A percentile compares a stretch with the other conserved stretches of the same genome.
Evolutionary conservation across 2,113 vertebrate genomes (phyloP).

Genomic region (Rhinichthys klamathensis): DNA sequence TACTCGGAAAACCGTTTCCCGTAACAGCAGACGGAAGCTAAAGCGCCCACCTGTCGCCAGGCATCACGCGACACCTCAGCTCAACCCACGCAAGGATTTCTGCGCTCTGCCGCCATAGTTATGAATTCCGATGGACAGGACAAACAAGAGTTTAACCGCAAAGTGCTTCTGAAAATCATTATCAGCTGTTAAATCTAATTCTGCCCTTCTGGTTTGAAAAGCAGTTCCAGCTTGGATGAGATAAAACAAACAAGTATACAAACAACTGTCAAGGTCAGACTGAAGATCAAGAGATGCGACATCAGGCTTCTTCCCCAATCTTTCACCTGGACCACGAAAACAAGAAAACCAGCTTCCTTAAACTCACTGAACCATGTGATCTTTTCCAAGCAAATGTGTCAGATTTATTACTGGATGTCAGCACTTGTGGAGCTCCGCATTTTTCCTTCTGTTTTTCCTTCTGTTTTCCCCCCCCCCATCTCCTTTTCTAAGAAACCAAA

Average conservation of each 20-base stretch:
- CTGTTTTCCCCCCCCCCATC: background rate
- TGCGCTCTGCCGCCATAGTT: background rate
- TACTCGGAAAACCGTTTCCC: background rate
- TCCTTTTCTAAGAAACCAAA: slow-evolving; percentile 1
- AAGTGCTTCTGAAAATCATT: background rate
- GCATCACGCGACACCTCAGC: background rate
- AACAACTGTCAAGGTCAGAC: background rate
- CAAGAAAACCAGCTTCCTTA: background rate
- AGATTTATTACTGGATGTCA: slow-evolving; percentile 31
- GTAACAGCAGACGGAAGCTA: background rate
- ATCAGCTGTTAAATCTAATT: background rate
- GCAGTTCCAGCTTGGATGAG: background rate
- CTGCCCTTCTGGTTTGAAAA: background rate
- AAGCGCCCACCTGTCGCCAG: background rate
- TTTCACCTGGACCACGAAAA: background rate
- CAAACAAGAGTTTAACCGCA: background rate
- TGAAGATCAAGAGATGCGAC: slow-evolving; percentile 6
- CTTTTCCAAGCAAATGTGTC: background rate
- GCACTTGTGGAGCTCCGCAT: background rate
- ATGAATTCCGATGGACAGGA: background rate
- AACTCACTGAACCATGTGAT: slow-evolving; percentile 10
- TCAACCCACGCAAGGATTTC: background rate
- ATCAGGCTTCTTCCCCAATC: background rate
- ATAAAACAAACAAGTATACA: background rate
- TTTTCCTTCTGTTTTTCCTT: background rate